Conservation (phyloP, 2,888 invertebrate genomes). For the Nineta flava region DNA sequence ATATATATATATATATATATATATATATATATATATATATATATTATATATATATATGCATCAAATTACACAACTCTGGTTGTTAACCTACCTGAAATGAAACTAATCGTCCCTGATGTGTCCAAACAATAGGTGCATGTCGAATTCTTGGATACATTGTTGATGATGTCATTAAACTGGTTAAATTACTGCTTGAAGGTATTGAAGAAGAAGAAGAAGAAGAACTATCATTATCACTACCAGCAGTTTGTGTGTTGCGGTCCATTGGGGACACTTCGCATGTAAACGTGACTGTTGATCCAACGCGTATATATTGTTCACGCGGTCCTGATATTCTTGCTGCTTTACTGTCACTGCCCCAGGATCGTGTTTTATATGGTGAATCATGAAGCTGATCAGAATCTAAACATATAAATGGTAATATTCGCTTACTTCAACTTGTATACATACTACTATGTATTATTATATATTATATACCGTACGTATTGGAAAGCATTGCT, state of each 20-base stretch:
- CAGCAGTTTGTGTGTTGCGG: constrained; percentile 4
- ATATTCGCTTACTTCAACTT: too few species aligned
- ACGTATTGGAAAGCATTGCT: too few species aligned
- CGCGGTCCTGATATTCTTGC: constrained; percentile 37
- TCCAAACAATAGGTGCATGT: constrained; percentile 31
- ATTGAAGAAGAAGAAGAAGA: not conserved
- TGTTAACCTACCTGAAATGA: constrained; percentile 32
- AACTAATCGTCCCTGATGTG: constrained; percentile 36
- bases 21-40: too few species aligned
- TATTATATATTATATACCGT: too few species aligned
- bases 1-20: too few species aligned
- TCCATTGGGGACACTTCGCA: constrained; percentile 32
- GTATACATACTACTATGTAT: too few species aligned
- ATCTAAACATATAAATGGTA: constrained; percentile 9
- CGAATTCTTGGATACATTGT: constrained; percentile 5
- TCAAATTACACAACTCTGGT: too few species aligned
- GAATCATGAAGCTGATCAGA: constrained; percentile 11
- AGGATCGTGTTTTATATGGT: constrained; percentile 2
- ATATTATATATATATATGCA: too few species aligned
- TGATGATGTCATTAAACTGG: not conserved
- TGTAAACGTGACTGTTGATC: constrained; percentile 36
- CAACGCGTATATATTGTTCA: constrained; percentile 34
- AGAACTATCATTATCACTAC: not conserved
- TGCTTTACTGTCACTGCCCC: constrained; percentile 3
- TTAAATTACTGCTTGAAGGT: constrained; percentile 5